These are phyloP conservation scores for Polylopha cassiicola DNA, from an alignment of 2,888 invertebrate genomes.

Conservation along the genomic window DNA sequence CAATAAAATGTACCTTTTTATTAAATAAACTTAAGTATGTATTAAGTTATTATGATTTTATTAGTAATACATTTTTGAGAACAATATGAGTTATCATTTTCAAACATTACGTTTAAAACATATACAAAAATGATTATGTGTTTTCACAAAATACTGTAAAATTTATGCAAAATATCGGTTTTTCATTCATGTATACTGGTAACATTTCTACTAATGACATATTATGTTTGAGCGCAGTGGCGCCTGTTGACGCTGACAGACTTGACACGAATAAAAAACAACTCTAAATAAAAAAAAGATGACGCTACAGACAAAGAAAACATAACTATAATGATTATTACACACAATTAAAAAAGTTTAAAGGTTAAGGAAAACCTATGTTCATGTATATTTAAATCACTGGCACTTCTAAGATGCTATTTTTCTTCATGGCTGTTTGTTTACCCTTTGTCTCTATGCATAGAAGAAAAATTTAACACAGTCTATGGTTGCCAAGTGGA, in stretches of 20 bases:
- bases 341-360: neutral
- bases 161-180: neutral
- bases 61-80: too few species aligned
- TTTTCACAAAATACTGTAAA: too few species aligned
- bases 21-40: too few species aligned
- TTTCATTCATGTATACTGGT: neutral
- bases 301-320: neutral
- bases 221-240: conserved; percentile 1
- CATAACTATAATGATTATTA: neutral
- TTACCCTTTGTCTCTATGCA: neutral
- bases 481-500: conserved; percentile 21
- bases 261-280: neutral
- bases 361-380: too few species aligned
- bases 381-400: too few species aligned
- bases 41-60: too few species aligned
- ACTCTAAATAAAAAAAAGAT: conserved; percentile 1
- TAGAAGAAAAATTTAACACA: neutral
- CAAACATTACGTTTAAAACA: too few species aligned
- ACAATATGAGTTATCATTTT: too few species aligned
- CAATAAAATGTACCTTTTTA: too few species aligned
- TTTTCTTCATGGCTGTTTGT: neutral
- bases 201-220: conserved; percentile 3
- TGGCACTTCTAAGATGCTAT: too few species aligned
- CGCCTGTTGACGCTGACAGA: conserved; percentile 4
- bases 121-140: too few species aligned